A percentile compares a stretch with the other conserved stretches of the same genome.
phyloP scores from a whole-genome alignment of 2,888 invertebrate genomes.

The Sclerodermus sp. region DNA sequence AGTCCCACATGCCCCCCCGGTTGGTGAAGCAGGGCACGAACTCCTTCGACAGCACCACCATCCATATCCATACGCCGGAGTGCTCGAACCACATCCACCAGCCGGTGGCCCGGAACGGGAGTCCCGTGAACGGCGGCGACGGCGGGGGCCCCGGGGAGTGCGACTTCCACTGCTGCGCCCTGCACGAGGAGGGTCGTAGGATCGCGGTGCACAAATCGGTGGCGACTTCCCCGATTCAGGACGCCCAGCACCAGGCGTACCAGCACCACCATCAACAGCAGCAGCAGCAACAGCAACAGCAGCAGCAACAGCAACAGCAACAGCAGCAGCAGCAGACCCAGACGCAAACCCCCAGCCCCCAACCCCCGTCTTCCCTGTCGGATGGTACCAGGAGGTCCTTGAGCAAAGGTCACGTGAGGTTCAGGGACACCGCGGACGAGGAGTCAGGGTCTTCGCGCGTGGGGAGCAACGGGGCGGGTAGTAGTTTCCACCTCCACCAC shows the following conservation, averaged over 20 bases:
- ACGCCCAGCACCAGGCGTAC: conserved; percentile 63
- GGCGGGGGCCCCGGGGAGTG: conserved; percentile 70
- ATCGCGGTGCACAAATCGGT: conserved; percentile 92
- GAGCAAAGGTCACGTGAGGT: conserved; percentile 79
- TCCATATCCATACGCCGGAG: conserved; percentile 82
- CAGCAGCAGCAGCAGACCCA: conserved; percentile 49
- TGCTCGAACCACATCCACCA: conserved; percentile 74
- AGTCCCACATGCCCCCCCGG: conserved; percentile 45
- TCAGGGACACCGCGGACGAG: conserved; percentile 77
- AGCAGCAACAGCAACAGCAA: conserved; percentile 41
- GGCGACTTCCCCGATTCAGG: conserved; percentile 90
- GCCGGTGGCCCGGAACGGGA: conserved; percentile 68
- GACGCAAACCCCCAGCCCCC: conserved; percentile 64
- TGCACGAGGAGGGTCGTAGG: conserved; percentile 90
- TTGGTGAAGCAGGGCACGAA: conserved; percentile 61
- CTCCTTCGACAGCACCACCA: conserved; percentile 73
- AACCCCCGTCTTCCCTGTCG: conserved; percentile 61
- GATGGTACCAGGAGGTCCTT: conserved; percentile 57
- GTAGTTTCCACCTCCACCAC: conserved; percentile 49
- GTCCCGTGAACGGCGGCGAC: conserved; percentile 63
- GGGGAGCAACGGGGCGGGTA: conserved; percentile 44
- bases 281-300: conserved; percentile 28
- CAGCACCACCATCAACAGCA: conserved; percentile 43
- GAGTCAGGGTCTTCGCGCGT: conserved; percentile 38
- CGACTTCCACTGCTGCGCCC: conserved; percentile 93